Conservation (phyloP, 2,113 vertebrate genomes). For the Orientallactaga bullata region DNA sequence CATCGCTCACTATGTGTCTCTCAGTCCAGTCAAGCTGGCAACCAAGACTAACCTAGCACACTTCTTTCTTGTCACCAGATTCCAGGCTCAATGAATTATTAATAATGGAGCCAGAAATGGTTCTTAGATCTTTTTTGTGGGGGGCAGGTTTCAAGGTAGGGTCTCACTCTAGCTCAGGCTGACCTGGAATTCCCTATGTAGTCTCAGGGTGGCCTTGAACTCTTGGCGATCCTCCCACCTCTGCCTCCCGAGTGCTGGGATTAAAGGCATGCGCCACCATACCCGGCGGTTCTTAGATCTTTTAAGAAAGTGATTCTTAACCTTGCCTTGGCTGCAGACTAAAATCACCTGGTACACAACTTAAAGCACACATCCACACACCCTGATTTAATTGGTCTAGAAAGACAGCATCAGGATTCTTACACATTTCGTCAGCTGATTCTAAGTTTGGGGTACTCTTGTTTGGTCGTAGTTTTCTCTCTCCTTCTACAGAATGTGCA, state of each 20-base stretch:
- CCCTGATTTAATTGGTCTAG: neutral
- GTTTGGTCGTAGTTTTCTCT: neutral
- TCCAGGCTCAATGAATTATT: constrained; percentile 10
- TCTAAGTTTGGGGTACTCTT: neutral
- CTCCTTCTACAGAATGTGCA: neutral
- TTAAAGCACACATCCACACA: neutral
- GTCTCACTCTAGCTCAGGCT: too few species aligned
- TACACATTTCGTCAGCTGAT: neutral
- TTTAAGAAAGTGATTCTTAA: constrained; percentile 16
- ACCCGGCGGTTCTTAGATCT: constrained; percentile 15
- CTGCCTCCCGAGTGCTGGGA: too few species aligned
- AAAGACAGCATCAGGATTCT: neutral
- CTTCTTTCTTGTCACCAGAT: constrained; percentile 6
- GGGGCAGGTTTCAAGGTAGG: too few species aligned
- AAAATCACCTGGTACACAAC: neutral
- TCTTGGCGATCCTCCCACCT: too few species aligned
- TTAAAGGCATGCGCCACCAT: too few species aligned
- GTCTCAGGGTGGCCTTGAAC: too few species aligned
- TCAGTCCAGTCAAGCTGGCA: neutral
- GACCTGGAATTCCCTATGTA: too few species aligned
- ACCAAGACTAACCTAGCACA: neutral
- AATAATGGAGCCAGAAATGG: neutral
- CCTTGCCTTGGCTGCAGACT: neutral
- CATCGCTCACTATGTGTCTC: neutral
- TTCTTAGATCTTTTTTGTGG: neutral